Conservation (phyloP, 2,888 invertebrate species). For the Endotricha flammealis region DNA sequence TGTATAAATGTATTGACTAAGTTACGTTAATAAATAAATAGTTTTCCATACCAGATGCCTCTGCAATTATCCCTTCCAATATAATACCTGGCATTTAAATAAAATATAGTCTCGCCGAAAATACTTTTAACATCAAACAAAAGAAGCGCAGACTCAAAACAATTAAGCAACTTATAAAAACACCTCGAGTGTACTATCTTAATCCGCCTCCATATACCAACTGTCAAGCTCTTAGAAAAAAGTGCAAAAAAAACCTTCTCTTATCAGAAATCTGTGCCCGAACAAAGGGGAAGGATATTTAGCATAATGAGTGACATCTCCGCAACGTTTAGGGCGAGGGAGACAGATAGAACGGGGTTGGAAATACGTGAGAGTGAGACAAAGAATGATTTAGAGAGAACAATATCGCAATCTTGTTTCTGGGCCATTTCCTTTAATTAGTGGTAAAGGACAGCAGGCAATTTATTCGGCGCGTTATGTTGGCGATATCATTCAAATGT, state of each 20-base stretch:
- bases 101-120: slow-evolving; percentile 7
- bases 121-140: not conserved
- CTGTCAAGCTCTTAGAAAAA: slow-evolving; percentile 63
- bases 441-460: slow-evolving; percentile 65
- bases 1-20: too few relatives aligned
- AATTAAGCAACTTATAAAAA: slow-evolving; percentile 58
- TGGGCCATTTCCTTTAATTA: slow-evolving; percentile 78
- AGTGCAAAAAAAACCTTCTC: slow-evolving; percentile 35
- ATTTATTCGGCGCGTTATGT: slow-evolving; percentile 57
- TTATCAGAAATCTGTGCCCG: slow-evolving; percentile 60
- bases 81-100: too few relatives aligned
- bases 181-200: slow-evolving; percentile 63
- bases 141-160: slow-evolving; percentile 30
- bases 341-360: slow-evolving; percentile 26
- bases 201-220: slow-evolving; percentile 75
- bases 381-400: slow-evolving; percentile 51
- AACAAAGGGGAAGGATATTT: slow-evolving; percentile 70
- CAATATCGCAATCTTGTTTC: slow-evolving; percentile 80
- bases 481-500: slow-evolving; percentile 52
- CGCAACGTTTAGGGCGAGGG: slow-evolving; percentile 61
- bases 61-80: too few relatives aligned
- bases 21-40: too few relatives aligned
- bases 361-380: slow-evolving; percentile 29
- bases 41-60: too few relatives aligned
- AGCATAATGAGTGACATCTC: slow-evolving; percentile 77